These are phyloP conservation scores for Odiellus spinosus DNA, from an alignment of 2,888 invertebrate species.

Conservation along the genomic window DNA sequence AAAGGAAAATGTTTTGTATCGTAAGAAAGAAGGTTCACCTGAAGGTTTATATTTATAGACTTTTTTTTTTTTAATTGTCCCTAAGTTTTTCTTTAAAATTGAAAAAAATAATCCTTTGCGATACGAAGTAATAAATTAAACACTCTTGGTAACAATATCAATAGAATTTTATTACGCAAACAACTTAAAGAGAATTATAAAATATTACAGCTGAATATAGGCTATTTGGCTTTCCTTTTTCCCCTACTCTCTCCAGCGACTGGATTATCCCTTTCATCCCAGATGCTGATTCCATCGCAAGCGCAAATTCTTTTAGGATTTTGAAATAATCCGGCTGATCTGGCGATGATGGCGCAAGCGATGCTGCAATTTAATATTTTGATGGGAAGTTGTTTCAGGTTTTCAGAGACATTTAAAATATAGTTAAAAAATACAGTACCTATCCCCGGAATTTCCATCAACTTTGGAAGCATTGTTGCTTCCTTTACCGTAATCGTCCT, in stretches of 20 bases:
- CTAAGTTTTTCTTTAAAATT: too few species aligned
- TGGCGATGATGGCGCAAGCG: slow-evolving; percentile 72
- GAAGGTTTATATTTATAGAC: slow-evolving; percentile 91
- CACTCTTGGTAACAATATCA: too few species aligned
- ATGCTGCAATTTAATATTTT: slow-evolving; percentile 36
- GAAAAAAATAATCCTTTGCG: too few species aligned
- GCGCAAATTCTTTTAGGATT: slow-evolving; percentile 75
- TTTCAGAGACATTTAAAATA: background rate
- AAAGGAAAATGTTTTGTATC: slow-evolving; percentile 95
- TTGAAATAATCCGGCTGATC: slow-evolving; percentile 70
- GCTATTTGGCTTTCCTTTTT: too few species aligned
- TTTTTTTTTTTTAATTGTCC: too few species aligned
- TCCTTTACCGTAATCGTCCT: slow-evolving; percentile 46
- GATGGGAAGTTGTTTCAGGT: background rate
- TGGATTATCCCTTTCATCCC: slow-evolving; percentile 57
- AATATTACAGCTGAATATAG: too few species aligned
- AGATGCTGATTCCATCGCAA: slow-evolving; percentile 72
- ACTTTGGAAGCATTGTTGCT: slow-evolving; percentile 36
- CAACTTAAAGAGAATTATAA: too few species aligned
- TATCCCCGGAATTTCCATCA: slow-evolving; percentile 46
- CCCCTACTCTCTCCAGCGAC: slow-evolving; percentile 2
- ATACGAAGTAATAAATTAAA: too few species aligned
- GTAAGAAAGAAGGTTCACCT: slow-evolving; percentile 98
- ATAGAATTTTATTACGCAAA: too few species aligned
- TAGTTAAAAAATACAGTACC: slow-evolving; percentile 31